Evolutionary conservation across 2,888 invertebrate genomes (phyloP).

Genomic region (Eristalinus aeneus): DNA sequence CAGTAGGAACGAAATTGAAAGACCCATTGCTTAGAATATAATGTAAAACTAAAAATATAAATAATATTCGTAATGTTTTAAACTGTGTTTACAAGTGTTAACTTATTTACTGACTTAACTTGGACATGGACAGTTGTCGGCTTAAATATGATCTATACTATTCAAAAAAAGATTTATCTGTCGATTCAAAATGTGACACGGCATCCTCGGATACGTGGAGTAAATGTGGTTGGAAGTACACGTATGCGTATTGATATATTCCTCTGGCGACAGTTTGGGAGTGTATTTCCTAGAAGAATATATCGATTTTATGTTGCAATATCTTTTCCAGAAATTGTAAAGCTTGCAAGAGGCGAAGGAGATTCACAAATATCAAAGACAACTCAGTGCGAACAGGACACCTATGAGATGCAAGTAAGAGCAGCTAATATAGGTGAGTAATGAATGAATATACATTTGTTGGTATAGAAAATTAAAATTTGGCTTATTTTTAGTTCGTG

Average conservation of each 20-base stretch:
- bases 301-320: not conserved
- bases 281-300: not conserved
- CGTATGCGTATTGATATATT: not conserved
- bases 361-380: constrained; percentile 94
- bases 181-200: constrained; percentile 1
- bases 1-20: constrained; percentile 73
- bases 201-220: constrained; percentile 56
- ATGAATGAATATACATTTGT: not conserved
- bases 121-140: not conserved
- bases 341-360: constrained; percentile 93
- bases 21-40: no score
- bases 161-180: not conserved
- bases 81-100: no score
- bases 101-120: not conserved
- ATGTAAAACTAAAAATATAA: no score
- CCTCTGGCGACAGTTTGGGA: constrained; percentile 42
- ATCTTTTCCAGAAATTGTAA: constrained; percentile 89
- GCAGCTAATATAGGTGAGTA: constrained; percentile 92
- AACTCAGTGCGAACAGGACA: constrained; percentile 97
- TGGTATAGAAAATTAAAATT: not conserved
- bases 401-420: constrained; percentile 97
- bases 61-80: no score
- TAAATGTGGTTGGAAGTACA: constrained; percentile 46
- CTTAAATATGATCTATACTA: constrained; percentile 26
- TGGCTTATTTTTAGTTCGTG: constrained; percentile 87